Percentiles rank a stretch among this genome's conserved stretches.
These are phyloP conservation scores for Calameuta idolon DNA, from an alignment of 2,888 invertebrate species.

Conservation along the genomic window DNA sequence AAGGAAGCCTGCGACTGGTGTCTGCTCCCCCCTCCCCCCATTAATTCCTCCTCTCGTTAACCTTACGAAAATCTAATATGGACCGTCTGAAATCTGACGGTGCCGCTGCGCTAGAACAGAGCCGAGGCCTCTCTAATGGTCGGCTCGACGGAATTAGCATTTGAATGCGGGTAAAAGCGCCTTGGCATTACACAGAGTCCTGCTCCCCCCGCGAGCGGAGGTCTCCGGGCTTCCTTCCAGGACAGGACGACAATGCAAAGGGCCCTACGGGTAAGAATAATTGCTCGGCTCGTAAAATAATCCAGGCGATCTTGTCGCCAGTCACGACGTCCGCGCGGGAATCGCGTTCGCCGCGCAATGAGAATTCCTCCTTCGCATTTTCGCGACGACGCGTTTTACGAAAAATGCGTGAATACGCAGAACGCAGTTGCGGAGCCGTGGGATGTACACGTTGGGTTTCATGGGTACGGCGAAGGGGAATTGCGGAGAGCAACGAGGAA, in stretches of 20 bases:
- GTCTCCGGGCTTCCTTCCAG: neutral
- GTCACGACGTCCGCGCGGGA: neutral
- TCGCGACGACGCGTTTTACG: neutral
- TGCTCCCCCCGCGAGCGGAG: no score
- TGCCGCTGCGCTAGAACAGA: neutral
- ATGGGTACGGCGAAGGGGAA: neutral
- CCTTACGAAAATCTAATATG: neutral
- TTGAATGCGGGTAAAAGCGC: conserved; percentile 47
- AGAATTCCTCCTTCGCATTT: neutral
- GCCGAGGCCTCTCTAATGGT: conserved; percentile 41
- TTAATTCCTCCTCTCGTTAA: neutral
- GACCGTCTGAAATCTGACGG: neutral
- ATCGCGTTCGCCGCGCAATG: neutral
- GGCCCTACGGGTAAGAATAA: neutral
- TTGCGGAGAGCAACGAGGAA: neutral
- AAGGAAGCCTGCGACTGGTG: neutral
- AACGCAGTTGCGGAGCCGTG: accelerated
- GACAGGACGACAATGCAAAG: neutral
- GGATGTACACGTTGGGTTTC: neutral
- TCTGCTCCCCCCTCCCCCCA: neutral
- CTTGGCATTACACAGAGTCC: conserved; percentile 28
- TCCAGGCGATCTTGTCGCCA: neutral
- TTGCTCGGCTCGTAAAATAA: conserved; percentile 12
- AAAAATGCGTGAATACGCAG: neutral
- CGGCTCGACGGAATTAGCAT: conserved; percentile 52